Conservation (phyloP, 2,888 invertebrate species). For the Chalcis sispes region DNA sequence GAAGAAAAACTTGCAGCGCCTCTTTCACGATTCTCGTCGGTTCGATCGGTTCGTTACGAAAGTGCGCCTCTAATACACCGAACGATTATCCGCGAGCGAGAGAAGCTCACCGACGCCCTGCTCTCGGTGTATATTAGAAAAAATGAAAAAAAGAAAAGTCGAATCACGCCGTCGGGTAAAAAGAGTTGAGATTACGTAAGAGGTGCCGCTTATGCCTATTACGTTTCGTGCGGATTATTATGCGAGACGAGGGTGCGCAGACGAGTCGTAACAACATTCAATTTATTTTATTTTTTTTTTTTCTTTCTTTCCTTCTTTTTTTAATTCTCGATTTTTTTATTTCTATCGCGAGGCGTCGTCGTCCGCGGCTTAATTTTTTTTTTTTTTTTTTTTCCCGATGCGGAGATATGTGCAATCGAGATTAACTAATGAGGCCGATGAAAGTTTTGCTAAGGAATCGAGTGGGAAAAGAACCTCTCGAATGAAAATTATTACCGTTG, state of each 20-base stretch:
- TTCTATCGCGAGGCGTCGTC: too few relatives aligned
- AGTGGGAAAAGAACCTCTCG: too few relatives aligned
- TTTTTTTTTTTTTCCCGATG: too few relatives aligned
- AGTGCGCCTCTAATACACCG: not conserved
- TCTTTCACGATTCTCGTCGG: too few relatives aligned
- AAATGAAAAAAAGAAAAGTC: slow-evolving; percentile 1
- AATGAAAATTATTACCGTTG: too few relatives aligned
- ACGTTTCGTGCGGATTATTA: too few relatives aligned
- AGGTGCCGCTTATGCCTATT: too few relatives aligned
- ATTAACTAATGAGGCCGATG: slow-evolving; percentile 21
- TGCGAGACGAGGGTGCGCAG: not conserved
- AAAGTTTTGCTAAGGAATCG: slow-evolving; percentile 1
- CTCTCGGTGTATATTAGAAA: not conserved
- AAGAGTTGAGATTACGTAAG: not conserved
- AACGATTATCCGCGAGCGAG: not conserved
- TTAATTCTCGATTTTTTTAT: too few relatives aligned
- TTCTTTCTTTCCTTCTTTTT: too few relatives aligned
- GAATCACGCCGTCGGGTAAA: slow-evolving; percentile 27
- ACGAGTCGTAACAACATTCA: not conserved
- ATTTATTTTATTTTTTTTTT: not conserved
- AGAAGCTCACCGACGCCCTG: not conserved
- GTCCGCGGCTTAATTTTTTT: too few relatives aligned
- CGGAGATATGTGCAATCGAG: too few relatives aligned
- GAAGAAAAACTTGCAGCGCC: not conserved
- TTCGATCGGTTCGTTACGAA: slow-evolving; percentile 6